Base-by-base conservation (phyloP, 2,888 invertebrate species). In the Dryococelus australis region DNA sequence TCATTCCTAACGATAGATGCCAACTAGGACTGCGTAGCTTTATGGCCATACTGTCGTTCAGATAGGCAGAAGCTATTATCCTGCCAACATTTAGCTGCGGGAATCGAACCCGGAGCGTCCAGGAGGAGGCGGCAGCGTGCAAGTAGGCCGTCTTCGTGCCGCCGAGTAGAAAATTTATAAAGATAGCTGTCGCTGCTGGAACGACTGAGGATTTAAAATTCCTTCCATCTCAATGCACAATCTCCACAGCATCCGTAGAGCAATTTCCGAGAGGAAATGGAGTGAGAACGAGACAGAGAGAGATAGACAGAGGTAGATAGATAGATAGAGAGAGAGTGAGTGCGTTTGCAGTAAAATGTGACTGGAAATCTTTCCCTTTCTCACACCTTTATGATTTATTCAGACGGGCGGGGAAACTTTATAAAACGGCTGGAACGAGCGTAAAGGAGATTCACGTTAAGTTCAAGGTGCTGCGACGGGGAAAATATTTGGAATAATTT, bases 191-290 rank as follows among this genome's bases (percentile, higher is more conserved):
- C 20, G n/a, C 65, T 65, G 65, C 65, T 65, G 65, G 16, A 65
- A 65, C 65, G 65, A 65, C 65, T 16, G 65, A 3, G n/a, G n/a
- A 65, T 65, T 65, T 65, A n/a, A 65, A 65, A 65, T 65, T n/a
- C 65, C 65, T 65, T 65, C 65, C 65, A 65, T 65, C 65, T 65
- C 65, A 65, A 65, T 65, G 65, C n/a, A 65, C 65, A 65, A 65
- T 65, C 65, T 65, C 65, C 65, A 65, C 65, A 65, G 65, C 65
- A 65, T 65, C 65, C 65, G 20, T n/a, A n/a, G 65, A 65, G 65
- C 65, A 65, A 65, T 65, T 65, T 65, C 65, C 65, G 65, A 65
- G 65, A 65, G 65, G 65, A 65, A 65, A 65, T 65, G 65, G 65
- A 20, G 65, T 24, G 65, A 65, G 65, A 65, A 24, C 20, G 65